phyloP scores from a whole-genome alignment of 2,113 vertebrate genomes.

The Scatophagus argus region DNA sequence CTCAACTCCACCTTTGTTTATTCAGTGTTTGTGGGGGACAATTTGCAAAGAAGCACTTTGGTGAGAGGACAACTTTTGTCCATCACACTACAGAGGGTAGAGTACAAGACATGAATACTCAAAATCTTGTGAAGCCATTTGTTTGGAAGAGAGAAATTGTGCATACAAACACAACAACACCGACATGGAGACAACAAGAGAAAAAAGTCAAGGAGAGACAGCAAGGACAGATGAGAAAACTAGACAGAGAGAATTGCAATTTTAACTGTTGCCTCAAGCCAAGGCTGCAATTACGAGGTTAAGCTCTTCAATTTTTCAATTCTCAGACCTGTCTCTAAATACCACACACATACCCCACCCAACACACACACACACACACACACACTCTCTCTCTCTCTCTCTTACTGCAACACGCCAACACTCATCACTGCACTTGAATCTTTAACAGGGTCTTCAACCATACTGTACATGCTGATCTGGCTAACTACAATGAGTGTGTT shows the following conservation, averaged over 20 bases:
- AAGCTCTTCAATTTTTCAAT: slow-evolving; percentile 57
- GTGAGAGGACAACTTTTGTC: not conserved
- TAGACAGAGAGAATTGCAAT: slow-evolving; percentile 32
- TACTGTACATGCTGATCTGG: slow-evolving; percentile 37
- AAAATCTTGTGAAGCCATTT: not conserved
- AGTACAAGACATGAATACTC: not conserved
- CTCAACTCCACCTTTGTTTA: not conserved
- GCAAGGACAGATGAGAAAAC: slow-evolving; percentile 7
- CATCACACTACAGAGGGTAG: not conserved
- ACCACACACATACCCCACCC: slow-evolving; percentile 9
- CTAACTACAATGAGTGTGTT: slow-evolving; percentile 25
- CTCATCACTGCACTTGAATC: slow-evolving; percentile 14
- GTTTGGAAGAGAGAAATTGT: slow-evolving; percentile 14
- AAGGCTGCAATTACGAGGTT: slow-evolving; percentile 62
- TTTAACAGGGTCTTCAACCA: slow-evolving; percentile 23
- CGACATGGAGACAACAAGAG: slow-evolving; percentile 6
- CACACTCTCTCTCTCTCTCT: not conserved
- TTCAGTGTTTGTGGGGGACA: not conserved
- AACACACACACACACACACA: not conserved
- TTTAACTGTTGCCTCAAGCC: slow-evolving; percentile 45
- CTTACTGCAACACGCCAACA: slow-evolving; percentile 20
- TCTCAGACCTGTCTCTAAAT: slow-evolving; percentile 37
- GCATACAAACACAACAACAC: not conserved
- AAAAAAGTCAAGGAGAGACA: slow-evolving; percentile 1
- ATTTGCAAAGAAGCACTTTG: slow-evolving; percentile 17